Evolutionary conservation across 1,140 invertebrate species (phyloP).

Genomic region (Melanaphis sacchari): DNA sequence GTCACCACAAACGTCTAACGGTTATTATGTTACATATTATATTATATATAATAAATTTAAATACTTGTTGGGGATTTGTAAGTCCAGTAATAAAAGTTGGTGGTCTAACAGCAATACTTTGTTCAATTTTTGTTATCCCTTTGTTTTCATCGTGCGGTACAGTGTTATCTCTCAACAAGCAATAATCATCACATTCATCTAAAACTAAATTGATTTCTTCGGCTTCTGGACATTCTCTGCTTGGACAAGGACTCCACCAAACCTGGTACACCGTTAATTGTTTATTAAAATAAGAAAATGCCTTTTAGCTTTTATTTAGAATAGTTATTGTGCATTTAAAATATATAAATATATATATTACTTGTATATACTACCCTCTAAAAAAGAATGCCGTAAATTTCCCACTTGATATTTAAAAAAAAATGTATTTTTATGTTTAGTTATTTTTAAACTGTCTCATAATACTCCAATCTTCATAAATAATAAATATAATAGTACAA

Average conservation of each 20-base stretch:
- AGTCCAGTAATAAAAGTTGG: conserved; percentile 59
- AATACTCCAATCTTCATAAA: background rate
- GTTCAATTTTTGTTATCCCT: conserved; percentile 60
- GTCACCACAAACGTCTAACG: background rate
- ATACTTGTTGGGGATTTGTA: conserved; percentile 39
- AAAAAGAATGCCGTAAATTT: background rate
- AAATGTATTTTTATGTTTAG: no score
- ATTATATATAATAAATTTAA: background rate
- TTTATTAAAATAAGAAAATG: background rate
- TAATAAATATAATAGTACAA: no score
- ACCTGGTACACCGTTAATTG: conserved; percentile 64
- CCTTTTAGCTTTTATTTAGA: background rate
- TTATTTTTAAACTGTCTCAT: background rate
- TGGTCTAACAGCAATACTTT: conserved; percentile 62
- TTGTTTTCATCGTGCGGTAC: conserved; percentile 49
- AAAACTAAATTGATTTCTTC: conserved; percentile 75
- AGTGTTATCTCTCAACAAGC: conserved; percentile 65
- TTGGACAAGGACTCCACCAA: conserved; percentile 80
- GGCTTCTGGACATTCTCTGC: conserved; percentile 75
- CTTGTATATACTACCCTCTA: no score
- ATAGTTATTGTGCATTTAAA: background rate
- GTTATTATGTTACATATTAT: background rate
- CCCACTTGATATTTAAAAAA: background rate
- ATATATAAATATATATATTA: background rate
- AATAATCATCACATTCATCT: conserved; percentile 74